These are phyloP conservation scores for Fregetta grallaria DNA, from an alignment of 2,113 vertebrate genomes.

Conservation along the genomic window DNA sequence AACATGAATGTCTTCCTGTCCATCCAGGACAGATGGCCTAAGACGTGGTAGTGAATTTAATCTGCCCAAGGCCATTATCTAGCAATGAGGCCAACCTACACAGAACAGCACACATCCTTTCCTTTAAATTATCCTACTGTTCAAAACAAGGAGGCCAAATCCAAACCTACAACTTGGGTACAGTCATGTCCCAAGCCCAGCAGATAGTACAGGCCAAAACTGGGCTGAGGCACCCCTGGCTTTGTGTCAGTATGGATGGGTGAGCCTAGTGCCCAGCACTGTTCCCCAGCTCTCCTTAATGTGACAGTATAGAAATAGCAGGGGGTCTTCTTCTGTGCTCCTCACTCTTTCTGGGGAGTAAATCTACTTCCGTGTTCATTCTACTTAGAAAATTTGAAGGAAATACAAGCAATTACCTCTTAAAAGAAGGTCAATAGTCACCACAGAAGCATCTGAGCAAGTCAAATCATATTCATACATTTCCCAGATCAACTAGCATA, in stretches of 20 bases:
- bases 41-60: not conserved
- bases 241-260: not conserved
- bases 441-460: not conserved
- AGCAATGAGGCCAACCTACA: not conserved
- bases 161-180: not conserved
- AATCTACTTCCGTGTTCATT: not conserved
- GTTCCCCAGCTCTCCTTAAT: not conserved
- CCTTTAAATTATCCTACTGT: not conserved
- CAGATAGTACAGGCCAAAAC: not conserved
- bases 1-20: not conserved
- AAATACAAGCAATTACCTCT: not conserved
- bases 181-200: fast-evolving
- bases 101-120: not conserved
- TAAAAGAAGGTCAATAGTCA: not conserved
- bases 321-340: not conserved
- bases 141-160: not conserved
- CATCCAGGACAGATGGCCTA: not conserved
- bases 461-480: not conserved
- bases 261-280: not conserved
- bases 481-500: not conserved
- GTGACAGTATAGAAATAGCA: not conserved
- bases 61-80: not conserved
- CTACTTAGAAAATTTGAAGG: not conserved
- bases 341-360: not conserved
- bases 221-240: not conserved